These are phyloP conservation scores for Nannobrachium achirus DNA, from an alignment of 2,113 vertebrate genomes.

Conservation along the genomic window DNA sequence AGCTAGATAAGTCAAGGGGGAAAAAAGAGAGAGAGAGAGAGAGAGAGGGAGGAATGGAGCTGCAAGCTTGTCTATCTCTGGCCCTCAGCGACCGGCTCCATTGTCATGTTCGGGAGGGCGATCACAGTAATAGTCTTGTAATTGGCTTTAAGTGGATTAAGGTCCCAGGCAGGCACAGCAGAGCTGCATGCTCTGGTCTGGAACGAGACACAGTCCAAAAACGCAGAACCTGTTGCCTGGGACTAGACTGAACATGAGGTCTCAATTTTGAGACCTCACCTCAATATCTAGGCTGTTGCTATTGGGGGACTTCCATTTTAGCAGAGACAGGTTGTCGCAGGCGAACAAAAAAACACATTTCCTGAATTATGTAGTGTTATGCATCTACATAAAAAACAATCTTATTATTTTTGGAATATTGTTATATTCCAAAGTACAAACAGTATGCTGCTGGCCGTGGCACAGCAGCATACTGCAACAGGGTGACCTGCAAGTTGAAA, in stretches of 20 bases:
- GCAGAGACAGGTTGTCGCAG: too few species aligned
- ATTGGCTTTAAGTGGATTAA: conserved; percentile 81
- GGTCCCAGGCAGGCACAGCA: conserved; percentile 23
- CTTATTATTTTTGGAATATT: conserved; percentile 5
- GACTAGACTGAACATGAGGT: conserved; percentile 36
- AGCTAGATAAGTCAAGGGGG: background rate
- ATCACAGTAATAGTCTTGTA: conserved; percentile 76
- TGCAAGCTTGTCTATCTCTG: conserved; percentile 28
- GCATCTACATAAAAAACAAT: background rate
- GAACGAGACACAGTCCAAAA: conserved; percentile 42
- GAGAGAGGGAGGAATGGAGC: conserved; percentile 6
- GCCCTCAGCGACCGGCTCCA: conserved; percentile 33
- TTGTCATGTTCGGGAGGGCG: conserved; percentile 73
- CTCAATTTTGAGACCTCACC: conserved; percentile 51
- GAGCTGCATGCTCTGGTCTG: conserved; percentile 44
- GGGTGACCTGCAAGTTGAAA: too few species aligned
- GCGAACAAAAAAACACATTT: too few species aligned
- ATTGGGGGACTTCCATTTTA: too few species aligned
- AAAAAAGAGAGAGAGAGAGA: background rate
- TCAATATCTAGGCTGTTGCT: too few species aligned
- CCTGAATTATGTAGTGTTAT: background rate
- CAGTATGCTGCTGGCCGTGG: background rate
- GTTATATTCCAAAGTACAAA: background rate
- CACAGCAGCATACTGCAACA: too few species aligned
- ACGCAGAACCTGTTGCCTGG: conserved; percentile 49